phyloP scores from a whole-genome alignment of 2,113 vertebrate species.

The Anser brachyrhynchus region DNA sequence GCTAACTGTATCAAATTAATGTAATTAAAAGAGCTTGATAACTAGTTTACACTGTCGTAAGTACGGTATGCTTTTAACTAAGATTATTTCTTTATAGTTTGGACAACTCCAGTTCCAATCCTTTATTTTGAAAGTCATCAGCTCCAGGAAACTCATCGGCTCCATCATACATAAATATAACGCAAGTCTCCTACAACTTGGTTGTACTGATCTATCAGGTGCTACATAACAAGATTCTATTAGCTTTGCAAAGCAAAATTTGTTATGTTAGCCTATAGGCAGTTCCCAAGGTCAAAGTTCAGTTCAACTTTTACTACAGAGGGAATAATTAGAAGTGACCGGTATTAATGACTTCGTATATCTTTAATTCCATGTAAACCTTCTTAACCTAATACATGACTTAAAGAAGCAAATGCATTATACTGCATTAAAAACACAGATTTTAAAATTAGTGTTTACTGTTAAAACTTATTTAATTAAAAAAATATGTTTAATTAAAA shows the following conservation, averaged over 20 bases:
- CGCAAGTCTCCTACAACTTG: neutral
- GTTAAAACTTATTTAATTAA: neutral
- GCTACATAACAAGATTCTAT: neutral
- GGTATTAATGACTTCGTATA: neutral
- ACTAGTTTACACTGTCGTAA: neutral
- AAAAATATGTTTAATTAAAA: too few species aligned
- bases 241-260: neutral
- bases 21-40: neutral
- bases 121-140: neutral
- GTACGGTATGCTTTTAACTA: neutral
- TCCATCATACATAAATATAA: neutral
- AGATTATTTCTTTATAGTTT: neutral
- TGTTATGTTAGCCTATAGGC: neutral
- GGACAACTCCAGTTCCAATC: neutral
- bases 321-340: neutral
- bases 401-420: neutral
- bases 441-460: neutral
- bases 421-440: accelerated
- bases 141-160: too few species aligned
- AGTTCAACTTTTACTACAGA: neutral
- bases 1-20: neutral
- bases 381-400: neutral
- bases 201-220: neutral
- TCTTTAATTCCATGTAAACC: accelerated
- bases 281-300: neutral